These are phyloP conservation scores for Hapalemur alaotrensis DNA, from an alignment of 2,797 vertebrate species.

Conservation along the genomic window DNA sequence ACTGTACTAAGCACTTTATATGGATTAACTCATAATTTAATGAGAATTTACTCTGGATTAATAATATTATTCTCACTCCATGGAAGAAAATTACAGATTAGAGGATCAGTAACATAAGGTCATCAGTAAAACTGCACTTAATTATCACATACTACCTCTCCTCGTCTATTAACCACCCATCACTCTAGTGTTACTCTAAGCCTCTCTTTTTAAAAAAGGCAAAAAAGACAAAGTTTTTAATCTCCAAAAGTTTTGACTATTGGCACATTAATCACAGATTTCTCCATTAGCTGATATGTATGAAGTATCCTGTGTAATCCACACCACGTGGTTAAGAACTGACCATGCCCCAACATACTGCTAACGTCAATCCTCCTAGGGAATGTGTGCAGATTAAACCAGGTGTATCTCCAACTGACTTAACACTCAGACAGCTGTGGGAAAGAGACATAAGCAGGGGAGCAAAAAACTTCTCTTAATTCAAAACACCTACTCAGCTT, in stretches of 20 bases:
- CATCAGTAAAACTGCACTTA: neutral
- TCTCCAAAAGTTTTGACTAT: conserved; percentile 33
- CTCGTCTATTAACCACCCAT: neutral
- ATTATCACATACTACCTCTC: neutral
- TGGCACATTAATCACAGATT: conserved; percentile 18
- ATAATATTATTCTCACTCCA: neutral
- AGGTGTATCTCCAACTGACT: conserved; percentile 35
- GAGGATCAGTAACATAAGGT: neutral
- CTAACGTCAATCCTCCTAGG: neutral
- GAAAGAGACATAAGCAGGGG: neutral
- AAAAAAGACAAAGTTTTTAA: conserved; percentile 1
- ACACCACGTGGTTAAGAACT: conserved; percentile 40
- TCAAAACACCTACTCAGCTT: conserved; percentile 30
- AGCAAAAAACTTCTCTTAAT: conserved; percentile 5
- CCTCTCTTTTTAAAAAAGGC: neutral
- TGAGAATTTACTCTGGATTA: neutral
- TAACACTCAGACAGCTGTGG: conserved; percentile 29
- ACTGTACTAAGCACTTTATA: neutral
- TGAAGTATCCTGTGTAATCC: conserved; percentile 18
- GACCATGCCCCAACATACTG: neutral
- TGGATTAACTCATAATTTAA: neutral
- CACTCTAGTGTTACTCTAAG: conserved; percentile 18
- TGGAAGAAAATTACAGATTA: conserved; percentile 24
- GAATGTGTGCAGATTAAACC: neutral
- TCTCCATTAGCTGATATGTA: conserved; percentile 18